These are phyloP conservation scores for Noctua janthe DNA, from an alignment of 2,888 invertebrate species.

Conservation along the genomic window DNA sequence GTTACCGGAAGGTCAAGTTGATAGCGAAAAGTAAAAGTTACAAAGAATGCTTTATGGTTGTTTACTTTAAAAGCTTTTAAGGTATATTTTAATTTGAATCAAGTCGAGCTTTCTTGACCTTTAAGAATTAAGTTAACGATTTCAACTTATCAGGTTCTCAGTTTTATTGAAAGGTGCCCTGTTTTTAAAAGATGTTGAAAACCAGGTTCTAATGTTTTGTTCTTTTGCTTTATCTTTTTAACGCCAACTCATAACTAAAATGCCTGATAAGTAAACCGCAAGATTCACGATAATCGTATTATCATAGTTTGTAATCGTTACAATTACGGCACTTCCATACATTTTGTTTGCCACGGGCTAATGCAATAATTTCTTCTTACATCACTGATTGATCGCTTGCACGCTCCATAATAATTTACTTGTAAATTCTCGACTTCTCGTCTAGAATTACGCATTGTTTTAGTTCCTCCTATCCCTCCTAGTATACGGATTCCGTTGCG, in stretches of 20 bases:
- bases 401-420: conserved; percentile 35
- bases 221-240: neutral
- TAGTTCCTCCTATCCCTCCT: neutral
- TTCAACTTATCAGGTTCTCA: neutral
- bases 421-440: conserved; percentile 24
- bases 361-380: conserved; percentile 26
- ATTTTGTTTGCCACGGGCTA: conserved; percentile 24
- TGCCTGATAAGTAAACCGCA: neutral
- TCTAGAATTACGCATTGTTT: conserved; percentile 22
- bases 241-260: neutral
- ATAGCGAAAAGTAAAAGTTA: neutral
- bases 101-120: neutral
- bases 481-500: neutral
- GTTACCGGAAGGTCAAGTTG: neutral
- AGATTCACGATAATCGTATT: conserved; percentile 8
- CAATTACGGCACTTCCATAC: conserved; percentile 22
- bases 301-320: conserved; percentile 19
- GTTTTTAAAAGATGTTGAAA: conserved; percentile 3
- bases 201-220: neutral
- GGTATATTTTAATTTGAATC: neutral
- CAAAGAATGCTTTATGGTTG: neutral
- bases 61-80: conserved; percentile 6
- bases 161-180: neutral
- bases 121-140: neutral
- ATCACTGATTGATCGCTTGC: conserved; percentile 25